phyloP scores from a whole-genome alignment of 2,797 vertebrate species.

The Botia kubotai region DNA sequence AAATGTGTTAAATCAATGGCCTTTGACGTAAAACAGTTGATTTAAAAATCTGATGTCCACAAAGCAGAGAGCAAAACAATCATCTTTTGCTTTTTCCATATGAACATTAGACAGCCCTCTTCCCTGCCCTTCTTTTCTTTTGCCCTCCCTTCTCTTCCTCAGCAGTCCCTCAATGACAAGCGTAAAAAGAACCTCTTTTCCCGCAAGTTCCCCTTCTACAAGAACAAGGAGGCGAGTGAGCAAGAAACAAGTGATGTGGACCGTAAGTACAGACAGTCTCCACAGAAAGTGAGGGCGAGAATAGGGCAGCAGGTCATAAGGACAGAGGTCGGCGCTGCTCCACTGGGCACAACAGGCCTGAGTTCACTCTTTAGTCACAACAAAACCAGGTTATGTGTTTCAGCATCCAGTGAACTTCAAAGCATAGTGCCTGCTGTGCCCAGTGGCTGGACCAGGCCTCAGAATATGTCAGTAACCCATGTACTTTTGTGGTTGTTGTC shows the following conservation, averaged over 20 bases:
- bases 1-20: background rate
- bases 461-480: slow-evolving; percentile 84
- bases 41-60: background rate
- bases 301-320: slow-evolving; percentile 44
- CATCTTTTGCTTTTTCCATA: slow-evolving; percentile 80
- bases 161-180: slow-evolving; percentile 97
- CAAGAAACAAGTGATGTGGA: slow-evolving; percentile 97
- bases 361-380: background rate
- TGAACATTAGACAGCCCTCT: slow-evolving; percentile 83
- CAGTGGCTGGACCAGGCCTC: slow-evolving; percentile 73
- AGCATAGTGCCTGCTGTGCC: slow-evolving; percentile 73
- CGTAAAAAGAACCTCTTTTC: slow-evolving; percentile 99
- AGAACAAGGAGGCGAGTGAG: slow-evolving; percentile 98
- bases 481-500: slow-evolving; percentile 91
- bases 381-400: slow-evolving; percentile 13
- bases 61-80: slow-evolving; percentile 76
- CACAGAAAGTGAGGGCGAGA: slow-evolving; percentile 53
- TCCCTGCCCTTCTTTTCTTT: slow-evolving; percentile 71
- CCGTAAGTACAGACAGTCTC: slow-evolving; percentile 88
- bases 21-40: background rate
- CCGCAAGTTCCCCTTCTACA: slow-evolving; percentile 99
- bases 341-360: slow-evolving; percentile 32
- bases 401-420: slow-evolving; percentile 3
- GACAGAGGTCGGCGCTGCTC: slow-evolving; percentile 55
- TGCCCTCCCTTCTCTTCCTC: slow-evolving; percentile 86